These are phyloP conservation scores for Tupaia tana DNA, from an alignment of 2,113 vertebrate genomes.

Conservation along the genomic window DNA sequence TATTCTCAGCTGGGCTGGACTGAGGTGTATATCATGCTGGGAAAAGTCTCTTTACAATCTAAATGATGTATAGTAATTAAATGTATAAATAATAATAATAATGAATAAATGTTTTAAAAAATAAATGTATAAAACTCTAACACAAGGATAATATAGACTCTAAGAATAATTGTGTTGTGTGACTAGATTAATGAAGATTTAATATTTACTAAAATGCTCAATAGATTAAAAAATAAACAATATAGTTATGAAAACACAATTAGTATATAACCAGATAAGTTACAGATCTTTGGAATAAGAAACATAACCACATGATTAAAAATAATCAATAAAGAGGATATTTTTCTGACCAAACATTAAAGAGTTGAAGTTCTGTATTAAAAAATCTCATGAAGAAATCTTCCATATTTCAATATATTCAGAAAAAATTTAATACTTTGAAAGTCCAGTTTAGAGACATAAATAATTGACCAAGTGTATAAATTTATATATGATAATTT, in stretches of 20 bases:
- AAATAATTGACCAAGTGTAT: background rate
- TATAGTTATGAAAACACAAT: background rate
- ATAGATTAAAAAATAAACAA: background rate
- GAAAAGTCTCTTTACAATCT: no score
- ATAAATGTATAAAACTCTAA: background rate
- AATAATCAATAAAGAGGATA: background rate
- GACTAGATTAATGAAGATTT: background rate
- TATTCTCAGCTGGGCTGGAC: no score
- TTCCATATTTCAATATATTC: background rate
- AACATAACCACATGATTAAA: background rate
- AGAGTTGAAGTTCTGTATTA: background rate
- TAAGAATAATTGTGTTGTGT: background rate
- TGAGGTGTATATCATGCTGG: no score
- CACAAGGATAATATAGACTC: background rate
- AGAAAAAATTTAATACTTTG: background rate
- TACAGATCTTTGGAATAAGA: background rate
- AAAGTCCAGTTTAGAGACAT: background rate
- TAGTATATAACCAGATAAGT: background rate
- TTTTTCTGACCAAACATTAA: background rate
- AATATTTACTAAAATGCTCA: background rate
- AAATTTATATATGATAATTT: background rate
- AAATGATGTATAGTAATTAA: no score
- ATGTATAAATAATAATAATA: no score
- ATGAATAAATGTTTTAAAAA: background rate
- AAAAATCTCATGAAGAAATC: background rate